phyloP scores from a whole-genome alignment of 2,888 invertebrate species.

The Cinara cedri region DNA sequence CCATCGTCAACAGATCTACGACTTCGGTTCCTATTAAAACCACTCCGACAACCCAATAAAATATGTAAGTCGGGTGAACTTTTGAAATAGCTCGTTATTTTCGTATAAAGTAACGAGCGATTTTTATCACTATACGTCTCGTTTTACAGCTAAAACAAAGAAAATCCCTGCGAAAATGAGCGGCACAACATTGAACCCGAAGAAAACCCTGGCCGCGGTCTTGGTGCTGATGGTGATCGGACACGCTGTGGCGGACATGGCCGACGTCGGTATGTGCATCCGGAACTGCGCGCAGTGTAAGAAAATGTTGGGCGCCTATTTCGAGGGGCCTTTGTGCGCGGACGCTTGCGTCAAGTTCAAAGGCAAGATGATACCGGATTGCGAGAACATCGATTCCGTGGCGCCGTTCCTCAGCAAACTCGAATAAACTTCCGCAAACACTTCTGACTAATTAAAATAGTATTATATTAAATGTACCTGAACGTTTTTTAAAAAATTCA shows the following conservation, averaged over 20 bases:
- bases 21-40: not conserved
- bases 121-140: too few relatives aligned
- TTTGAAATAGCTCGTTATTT: not conserved
- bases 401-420: constrained; percentile 76
- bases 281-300: constrained; percentile 89
- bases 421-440: constrained; percentile 63
- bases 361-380: constrained; percentile 84
- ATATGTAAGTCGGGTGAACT: not conserved
- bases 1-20: not conserved
- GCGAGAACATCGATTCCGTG: constrained; percentile 81
- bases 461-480: too few relatives aligned
- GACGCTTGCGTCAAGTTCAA: constrained; percentile 83
- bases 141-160: not conserved
- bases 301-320: constrained; percentile 85
- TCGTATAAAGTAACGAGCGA: too few relatives aligned
- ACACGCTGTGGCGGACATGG: constrained; percentile 56
- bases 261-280: constrained; percentile 71
- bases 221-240: constrained; percentile 34
- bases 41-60: not conserved
- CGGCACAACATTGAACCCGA: not conserved
- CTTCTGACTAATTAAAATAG: too few relatives aligned
- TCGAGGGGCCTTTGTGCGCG: constrained; percentile 84
- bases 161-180: not conserved
- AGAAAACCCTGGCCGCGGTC: not conserved
- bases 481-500: too few relatives aligned